A percentile compares a stretch with the other conserved stretches of the same genome.
Conservation (phyloP, 2,797 vertebrate species). For the Sebastes iracundus region DNA sequence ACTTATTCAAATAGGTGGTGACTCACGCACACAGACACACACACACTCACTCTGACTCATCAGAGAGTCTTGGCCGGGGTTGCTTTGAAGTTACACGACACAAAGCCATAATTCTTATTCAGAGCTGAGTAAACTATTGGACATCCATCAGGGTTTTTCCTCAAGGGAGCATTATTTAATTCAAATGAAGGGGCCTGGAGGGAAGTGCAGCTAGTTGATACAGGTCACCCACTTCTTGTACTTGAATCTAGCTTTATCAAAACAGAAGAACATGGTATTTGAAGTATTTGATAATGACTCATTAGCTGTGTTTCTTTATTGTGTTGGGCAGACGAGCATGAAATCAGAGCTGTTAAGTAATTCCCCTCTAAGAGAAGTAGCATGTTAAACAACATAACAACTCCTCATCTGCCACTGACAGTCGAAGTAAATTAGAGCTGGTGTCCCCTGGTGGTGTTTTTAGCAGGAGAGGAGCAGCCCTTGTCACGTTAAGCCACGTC, state of each 20-base stretch:
- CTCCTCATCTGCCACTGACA: constrained; percentile 54
- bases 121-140: constrained; percentile 34
- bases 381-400: constrained; percentile 52
- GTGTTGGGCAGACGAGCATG: constrained; percentile 31
- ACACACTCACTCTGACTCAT: constrained; percentile 58
- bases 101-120: constrained; percentile 41
- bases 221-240: background rate
- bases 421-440: constrained; percentile 64
- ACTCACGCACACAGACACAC: constrained; percentile 41
- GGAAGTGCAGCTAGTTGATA: background rate
- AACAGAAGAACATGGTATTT: constrained; percentile 11
- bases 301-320: constrained; percentile 44
- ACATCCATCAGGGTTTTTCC: constrained; percentile 9
- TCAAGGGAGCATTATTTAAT: background rate
- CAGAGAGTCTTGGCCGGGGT: constrained; percentile 42
- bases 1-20: constrained; percentile 65
- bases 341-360: constrained; percentile 49
- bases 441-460: constrained; percentile 65
- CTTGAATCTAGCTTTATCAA: constrained; percentile 11
- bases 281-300: constrained; percentile 31
- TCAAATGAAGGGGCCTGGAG: background rate
- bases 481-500: constrained; percentile 72
- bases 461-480: constrained; percentile 59
- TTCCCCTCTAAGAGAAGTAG: constrained; percentile 41
- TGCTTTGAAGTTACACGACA: constrained; percentile 58